Evolutionary conservation across 2,888 invertebrate genomes (phyloP), one percentile per base, ranked within the genome.

Genomic region (Melieria omissa): DNA sequence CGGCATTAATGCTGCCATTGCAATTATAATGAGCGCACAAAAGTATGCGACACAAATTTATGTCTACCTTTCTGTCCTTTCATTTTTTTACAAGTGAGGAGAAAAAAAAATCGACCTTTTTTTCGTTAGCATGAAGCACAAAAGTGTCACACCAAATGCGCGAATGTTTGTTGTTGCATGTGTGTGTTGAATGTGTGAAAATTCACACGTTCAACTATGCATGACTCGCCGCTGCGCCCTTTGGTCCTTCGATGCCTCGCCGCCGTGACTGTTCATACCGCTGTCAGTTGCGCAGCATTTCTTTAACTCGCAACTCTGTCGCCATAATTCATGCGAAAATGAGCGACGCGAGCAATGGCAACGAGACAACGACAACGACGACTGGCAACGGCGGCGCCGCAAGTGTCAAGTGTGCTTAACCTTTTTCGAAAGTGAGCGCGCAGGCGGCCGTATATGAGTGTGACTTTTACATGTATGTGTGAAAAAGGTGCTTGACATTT

Each of bases 371-470:
- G 45, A 6, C 60, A 46, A 5, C 61, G 42, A 49, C 60, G 12
- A 5, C 42, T 60, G 46, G 8, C 60, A 54, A n/a, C 54, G 42
- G 46, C 14, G n/a, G 60, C 60, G 6, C 8, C 42, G 67, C 60
- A 67, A 67, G 58, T 67, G 60, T 67, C 67, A 67, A 61, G 49
- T 52, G 60, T 67, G 52, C 67, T 67, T 67, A 67, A 67, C 67
- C 67, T 61, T 67, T 52, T 67, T 67, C 61, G 44, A 47, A 41
- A 58, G 52, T 29, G 58, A 41, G 6, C 44, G 54, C 9, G 12
- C 29, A 52, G 0, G 12, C 10, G 41, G 6, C 29, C 29, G 7
- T 10, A 6, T 41, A 12, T 52, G 9, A 7, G 14, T 61, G 7
- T 61, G 60, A 29, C 29, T 29, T 8, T 14, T 10, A n/a, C 16